Evolutionary conservation across 2,888 invertebrate species (phyloP), one percentile per base, ranked within the genome.

Genomic region (Meandrusa payeni): DNA sequence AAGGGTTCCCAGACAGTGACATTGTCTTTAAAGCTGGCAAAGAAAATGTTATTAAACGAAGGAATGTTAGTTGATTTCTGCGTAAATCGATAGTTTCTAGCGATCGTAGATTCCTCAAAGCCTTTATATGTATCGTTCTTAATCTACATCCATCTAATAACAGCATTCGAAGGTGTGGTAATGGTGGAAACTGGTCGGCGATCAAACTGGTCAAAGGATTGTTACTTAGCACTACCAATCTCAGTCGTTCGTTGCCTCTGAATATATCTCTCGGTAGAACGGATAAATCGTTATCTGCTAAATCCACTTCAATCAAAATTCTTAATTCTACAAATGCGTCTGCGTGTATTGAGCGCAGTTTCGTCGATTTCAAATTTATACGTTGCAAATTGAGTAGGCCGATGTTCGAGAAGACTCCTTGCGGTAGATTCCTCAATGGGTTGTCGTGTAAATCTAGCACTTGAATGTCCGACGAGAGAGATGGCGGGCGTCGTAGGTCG

Each of bases 241-340:
- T 89, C 54, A 96, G 87, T 51, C 96, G 89, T 73, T 95, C 95
- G 83, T 96, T 96, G 52, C 95, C 95, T 71, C 91, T 89, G 68
- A 96, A 96, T 32, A 96, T 95, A 49, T 93, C 92, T 52, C 92
- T 92, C 52, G 95, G 93, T 39, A 96, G 74, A 64, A 87, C 89
- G 44, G 90, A 90, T 46, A 96, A 90, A 61, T 92, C 90, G 88
- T 97, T 97, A 66, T 95, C 93, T 33, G 94, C 94, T 61, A 97
- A 88, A 82, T 97, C 96, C 47, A 97, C 92, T 87, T 97, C 96
- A 13, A 96, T 91, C 28, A 97, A 85, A 55, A 96, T 96, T 49
- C 92, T 93, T 61, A 97, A 89, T 68, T 95, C 95, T 61, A 92
- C 89, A 77, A 97, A 97, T n/a, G 96, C 94, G 63, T 96, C 94